phyloP scores from a whole-genome alignment of 1,140 invertebrate species.

The Drosophila oshimai region DNA sequence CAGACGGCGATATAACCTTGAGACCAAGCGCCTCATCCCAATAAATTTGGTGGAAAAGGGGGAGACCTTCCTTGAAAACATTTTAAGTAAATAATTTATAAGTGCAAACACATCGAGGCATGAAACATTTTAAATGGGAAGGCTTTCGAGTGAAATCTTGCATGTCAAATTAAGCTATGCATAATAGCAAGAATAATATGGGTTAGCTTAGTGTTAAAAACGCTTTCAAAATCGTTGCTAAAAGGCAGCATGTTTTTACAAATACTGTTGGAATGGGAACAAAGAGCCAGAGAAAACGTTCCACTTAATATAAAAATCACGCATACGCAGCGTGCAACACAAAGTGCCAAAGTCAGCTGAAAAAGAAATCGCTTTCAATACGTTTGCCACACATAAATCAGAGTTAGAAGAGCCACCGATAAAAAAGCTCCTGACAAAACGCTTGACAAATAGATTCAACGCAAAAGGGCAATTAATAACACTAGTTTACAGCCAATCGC shows the following conservation, averaged over 20 bases:
- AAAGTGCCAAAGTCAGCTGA: conserved; percentile 27
- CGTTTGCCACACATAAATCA: conserved; percentile 47
- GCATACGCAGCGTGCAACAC: conserved; percentile 36
- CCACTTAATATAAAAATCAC: conserved; percentile 59
- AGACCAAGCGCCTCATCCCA: neutral
- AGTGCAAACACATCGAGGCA: conserved; percentile 9
- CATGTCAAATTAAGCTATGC: conserved; percentile 17
- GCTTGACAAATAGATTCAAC: conserved; percentile 56
- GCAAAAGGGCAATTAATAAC: conserved; percentile 50
- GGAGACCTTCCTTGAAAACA: neutral
- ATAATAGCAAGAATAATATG: neutral
- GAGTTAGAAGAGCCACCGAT: conserved; percentile 33
- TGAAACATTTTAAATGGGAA: conserved; percentile 14
- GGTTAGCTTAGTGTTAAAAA: conserved; percentile 15
- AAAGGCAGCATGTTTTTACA: conserved; percentile 37
- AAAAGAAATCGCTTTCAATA: conserved; percentile 49
- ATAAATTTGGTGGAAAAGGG: neutral
- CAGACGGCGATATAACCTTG: conserved; percentile 22
- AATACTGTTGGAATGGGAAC: neutral
- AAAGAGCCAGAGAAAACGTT: conserved; percentile 22
- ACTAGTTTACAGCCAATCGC: no score
- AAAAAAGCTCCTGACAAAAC: conserved; percentile 31
- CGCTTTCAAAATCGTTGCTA: conserved; percentile 29
- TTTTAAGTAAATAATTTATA: conserved; percentile 40
- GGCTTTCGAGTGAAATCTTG: conserved; percentile 10